Evolutionary conservation across 2,797 vertebrate species (phyloP), one percentile per base, ranked within the genome.

Genomic region (Phoebastria nigripes): DNA sequence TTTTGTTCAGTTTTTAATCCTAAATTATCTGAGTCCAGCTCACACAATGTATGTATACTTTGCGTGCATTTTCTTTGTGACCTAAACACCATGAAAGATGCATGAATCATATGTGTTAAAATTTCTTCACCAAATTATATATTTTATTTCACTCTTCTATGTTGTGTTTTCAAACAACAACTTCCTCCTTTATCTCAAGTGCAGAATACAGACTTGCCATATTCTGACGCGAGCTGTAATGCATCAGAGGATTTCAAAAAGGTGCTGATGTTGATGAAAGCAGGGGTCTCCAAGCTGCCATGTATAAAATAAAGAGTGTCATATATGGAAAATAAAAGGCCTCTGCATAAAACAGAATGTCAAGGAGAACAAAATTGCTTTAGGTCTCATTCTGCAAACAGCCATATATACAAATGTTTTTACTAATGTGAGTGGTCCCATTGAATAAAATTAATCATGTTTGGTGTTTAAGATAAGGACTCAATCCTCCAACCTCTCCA

Each of bases 1-100:
- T 95, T 95, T 89, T 91, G 49, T 71, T 74, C 69, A 55, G 41
- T 74, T 86, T 97, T 97, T 94, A 87, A 83, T 82, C 52, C 47
- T 87, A 74, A 95, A 87, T 89, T 91, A 56, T 67, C 55, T 29
- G 37, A 47, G 37, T 79, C 31, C 18, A 3, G n/a, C 52, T 95
- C 29, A 42, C 19, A 31, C 35, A 62, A n/a, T 66, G 10, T 39
- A n/a, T 1, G 3, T 59, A 41, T 66, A 89, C 37, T 81, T 93
- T 18, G 15, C 56, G 41, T 74, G 28, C 25, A 7, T 84, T 94
- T 65, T 83, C 61, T 70, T 67, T 61, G 52, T 79, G 51, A 77
- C 41, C 47, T 47, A 35, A 89, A 90, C 25, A 8, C 18, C 25
- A 9, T 61, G 46, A 65, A 81, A 96, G 55, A 74, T 56, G 15